A percentile compares a stretch with the other conserved stretches of the same genome.
Evolutionary conservation across 2,797 vertebrate genomes (phyloP).

Genomic region (Chaetodon trifasciatus): DNA sequence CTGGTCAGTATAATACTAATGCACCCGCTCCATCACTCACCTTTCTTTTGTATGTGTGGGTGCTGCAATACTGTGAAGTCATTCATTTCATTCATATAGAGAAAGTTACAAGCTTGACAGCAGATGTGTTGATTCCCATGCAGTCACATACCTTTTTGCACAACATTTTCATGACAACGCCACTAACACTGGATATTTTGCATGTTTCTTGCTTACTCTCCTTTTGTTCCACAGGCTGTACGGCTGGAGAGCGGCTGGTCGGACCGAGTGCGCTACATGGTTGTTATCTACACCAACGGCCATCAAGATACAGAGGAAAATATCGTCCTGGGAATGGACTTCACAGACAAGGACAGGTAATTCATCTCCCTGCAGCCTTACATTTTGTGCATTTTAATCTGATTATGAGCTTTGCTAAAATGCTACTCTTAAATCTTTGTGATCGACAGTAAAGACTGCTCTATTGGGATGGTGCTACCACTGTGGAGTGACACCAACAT

Average conservation of each 20-base stretch:
- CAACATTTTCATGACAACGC: background rate
- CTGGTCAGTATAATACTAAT: constrained; percentile 87
- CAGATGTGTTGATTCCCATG: background rate
- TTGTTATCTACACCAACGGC: constrained; percentile 95
- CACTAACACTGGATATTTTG: background rate
- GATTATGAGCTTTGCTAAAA: constrained; percentile 8
- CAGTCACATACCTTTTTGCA: background rate
- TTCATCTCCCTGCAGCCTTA: background rate
- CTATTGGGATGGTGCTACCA: constrained; percentile 96
- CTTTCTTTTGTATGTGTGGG: background rate
- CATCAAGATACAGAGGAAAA: constrained; percentile 97
- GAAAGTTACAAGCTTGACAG: background rate
- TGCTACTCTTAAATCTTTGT: constrained; percentile 21
- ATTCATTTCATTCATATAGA: background rate
- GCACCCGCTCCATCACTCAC: background rate
- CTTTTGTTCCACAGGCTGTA: constrained; percentile 86
- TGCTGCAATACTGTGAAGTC: background rate
- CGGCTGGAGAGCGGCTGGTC: constrained; percentile 94
- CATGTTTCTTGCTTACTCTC: background rate
- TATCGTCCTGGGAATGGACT: constrained; percentile 95
- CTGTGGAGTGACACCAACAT: constrained; percentile 98
- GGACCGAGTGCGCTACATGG: constrained; percentile 96
- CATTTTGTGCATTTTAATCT: background rate
- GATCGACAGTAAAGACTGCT: constrained; percentile 88
- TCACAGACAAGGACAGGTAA: constrained; percentile 95